Base-by-base conservation (phyloP, 1,140 invertebrate genomes). In the Diplogasteroides magnus region DNA sequence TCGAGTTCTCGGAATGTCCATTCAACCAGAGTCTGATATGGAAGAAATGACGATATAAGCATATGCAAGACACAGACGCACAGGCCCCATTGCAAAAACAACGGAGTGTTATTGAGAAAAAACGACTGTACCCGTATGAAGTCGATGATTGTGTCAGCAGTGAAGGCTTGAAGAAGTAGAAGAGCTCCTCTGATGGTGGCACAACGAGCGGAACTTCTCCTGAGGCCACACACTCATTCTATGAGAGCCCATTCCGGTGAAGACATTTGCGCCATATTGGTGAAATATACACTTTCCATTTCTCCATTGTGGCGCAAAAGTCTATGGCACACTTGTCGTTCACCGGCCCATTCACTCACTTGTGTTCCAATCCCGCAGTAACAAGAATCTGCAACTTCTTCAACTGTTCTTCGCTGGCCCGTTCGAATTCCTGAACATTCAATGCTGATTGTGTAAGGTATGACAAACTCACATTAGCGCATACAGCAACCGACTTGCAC, bases 181-280 rank as follows among this genome's bases (percentile, higher is more conserved):
- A 48, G 37, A 48, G 19, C 37, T 23, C 75, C 28, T 73, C 31
- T 23, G 71, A 31, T 27, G 32, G 74, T 48, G 23, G 48, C 73
- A 71, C 15, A 23, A 67, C 72, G 55, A 28, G 64, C 23, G 13
- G 2, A 6, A n/a, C 68, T 25, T 25, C 58, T 64, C 23, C 25
- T 6, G 14, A 25, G 14, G 25, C 14, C 14, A 14, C 14, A 61
- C 61, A n/a, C n/a, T n/a, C n/a, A n/a, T n/a, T n/a, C n/a, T n/a
- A n/a, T n/a, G n/a, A n/a, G n/a, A n/a, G n/a, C n/a, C n/a, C n/a
- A n/a, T n/a, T n/a, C n/a, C n/a, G n/a, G n/a, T n/a, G n/a, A n/a
- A n/a, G n/a, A n/a, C n/a, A n/a, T n/a, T n/a, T n/a, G n/a, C n/a
- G n/a, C n/a, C n/a, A n/a, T n/a, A n/a, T n/a, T n/a, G n/a, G n/a